A percentile compares a stretch with the other conserved stretches of the same genome.
phyloP scores from a whole-genome alignment of 2,797 vertebrate species.

The Melanotaenia parkinsoni region DNA sequence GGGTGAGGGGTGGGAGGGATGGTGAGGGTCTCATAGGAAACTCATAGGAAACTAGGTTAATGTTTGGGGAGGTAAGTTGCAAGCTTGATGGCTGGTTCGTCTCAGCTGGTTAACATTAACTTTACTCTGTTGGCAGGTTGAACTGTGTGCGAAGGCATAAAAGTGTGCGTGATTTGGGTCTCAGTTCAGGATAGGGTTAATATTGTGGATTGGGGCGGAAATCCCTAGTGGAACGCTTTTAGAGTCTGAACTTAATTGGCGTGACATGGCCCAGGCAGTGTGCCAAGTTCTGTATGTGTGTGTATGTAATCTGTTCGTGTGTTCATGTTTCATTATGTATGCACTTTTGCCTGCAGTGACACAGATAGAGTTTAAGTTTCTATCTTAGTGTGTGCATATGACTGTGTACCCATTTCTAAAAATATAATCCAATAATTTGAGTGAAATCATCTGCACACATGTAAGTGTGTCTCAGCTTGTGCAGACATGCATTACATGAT shows the following conservation, averaged over 20 bases:
- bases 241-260: constrained; percentile 79
- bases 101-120: constrained; percentile 20
- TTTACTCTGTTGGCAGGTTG: constrained; percentile 11
- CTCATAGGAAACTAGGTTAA: constrained; percentile 39
- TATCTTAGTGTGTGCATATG: constrained; percentile 1
- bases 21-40: constrained; percentile 16
- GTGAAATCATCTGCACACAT: background rate
- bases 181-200: constrained; percentile 68
- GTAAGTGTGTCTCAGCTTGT: background rate
- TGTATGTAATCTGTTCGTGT: constrained; percentile 30
- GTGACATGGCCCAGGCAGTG: constrained; percentile 67
- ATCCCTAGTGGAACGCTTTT: constrained; percentile 76
- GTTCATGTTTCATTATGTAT: constrained; percentile 32
- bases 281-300: constrained; percentile 58
- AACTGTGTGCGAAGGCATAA: constrained; percentile 36
- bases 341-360: constrained; percentile 30
- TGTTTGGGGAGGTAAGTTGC: constrained; percentile 26
- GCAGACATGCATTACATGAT: background rate
- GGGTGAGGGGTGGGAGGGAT: background rate
- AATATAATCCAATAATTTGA: constrained; percentile 1
- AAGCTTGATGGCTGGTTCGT: constrained; percentile 19
- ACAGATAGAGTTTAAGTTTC: constrained; percentile 7
- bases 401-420: constrained; percentile 13
- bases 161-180: constrained; percentile 33
- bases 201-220: constrained; percentile 60